These are phyloP conservation scores for Phenganax stokvisi DNA, from an alignment of 92 coral and sea anemone genomes.

Conservation along the genomic window DNA sequence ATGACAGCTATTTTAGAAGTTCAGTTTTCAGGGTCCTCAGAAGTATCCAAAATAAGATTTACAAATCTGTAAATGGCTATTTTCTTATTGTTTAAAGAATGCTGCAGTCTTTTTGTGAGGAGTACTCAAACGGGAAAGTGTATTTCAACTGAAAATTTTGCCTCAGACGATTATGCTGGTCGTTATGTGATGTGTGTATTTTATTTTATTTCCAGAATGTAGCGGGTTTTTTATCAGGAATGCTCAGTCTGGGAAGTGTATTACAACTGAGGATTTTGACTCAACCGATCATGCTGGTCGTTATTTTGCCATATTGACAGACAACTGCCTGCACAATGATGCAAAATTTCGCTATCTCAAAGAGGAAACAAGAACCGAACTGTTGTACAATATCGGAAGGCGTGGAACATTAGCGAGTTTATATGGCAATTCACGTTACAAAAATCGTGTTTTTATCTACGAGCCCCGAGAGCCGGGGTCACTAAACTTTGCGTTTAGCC, in stretches of 20 bases:
- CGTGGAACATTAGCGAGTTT: neutral
- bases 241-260: neutral
- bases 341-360: constrained; percentile 1
- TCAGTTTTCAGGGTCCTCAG: too few relatives aligned
- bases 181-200: too few relatives aligned
- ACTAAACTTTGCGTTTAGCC: neutral
- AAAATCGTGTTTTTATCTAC: neutral
- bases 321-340: neutral
- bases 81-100: too few relatives aligned
- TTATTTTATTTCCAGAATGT: neutral
- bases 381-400: neutral
- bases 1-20: too few relatives aligned
- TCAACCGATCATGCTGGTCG: neutral
- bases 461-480: neutral
- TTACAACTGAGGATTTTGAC: neutral
- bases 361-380: neutral
- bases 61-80: too few relatives aligned
- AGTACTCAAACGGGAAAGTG: too few relatives aligned
- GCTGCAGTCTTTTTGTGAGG: too few relatives aligned
- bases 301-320: neutral
- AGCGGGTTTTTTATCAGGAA: neutral
- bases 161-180: too few relatives aligned
- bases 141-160: too few relatives aligned
- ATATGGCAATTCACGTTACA: neutral
- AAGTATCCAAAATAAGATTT: too few relatives aligned